A percentile compares a stretch with the other conserved stretches of the same genome.
Conservation (phyloP, 2,113 vertebrate genomes). For the Heterotis niloticus region DNA sequence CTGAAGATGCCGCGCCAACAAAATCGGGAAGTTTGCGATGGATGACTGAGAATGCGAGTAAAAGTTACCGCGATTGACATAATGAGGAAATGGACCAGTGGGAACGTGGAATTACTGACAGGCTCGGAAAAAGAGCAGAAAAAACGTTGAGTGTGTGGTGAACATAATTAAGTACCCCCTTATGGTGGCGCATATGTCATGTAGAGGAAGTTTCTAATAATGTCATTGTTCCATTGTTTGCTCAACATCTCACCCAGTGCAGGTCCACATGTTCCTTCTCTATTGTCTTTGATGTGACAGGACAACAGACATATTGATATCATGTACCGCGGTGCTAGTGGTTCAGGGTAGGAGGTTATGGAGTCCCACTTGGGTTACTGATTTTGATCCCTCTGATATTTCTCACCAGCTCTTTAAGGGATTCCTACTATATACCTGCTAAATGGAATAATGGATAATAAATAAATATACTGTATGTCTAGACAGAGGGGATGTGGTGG, state of each 20-base stretch:
- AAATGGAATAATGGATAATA: no score
- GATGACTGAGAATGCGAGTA: background rate
- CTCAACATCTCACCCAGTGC: background rate
- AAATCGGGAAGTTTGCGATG: no score
- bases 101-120: background rate
- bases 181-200: background rate
- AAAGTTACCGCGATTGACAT: background rate
- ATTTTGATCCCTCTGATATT: no score
- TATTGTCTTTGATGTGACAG: background rate
- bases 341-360: background rate
- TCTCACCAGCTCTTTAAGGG: no score
- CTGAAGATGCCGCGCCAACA: no score
- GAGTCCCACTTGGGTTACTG: no score
- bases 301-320: background rate
- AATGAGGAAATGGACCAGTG: background rate
- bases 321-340: background rate
- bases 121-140: background rate
- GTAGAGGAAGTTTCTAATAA: background rate
- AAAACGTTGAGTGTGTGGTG: background rate
- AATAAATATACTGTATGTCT: no score
- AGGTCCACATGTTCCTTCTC: background rate
- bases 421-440: no score
- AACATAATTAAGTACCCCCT: background rate
- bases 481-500: no score
- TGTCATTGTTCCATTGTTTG: background rate